phyloP scores from a whole-genome alignment of 2,888 invertebrate genomes.

The Mesochorus sp. region DNA sequence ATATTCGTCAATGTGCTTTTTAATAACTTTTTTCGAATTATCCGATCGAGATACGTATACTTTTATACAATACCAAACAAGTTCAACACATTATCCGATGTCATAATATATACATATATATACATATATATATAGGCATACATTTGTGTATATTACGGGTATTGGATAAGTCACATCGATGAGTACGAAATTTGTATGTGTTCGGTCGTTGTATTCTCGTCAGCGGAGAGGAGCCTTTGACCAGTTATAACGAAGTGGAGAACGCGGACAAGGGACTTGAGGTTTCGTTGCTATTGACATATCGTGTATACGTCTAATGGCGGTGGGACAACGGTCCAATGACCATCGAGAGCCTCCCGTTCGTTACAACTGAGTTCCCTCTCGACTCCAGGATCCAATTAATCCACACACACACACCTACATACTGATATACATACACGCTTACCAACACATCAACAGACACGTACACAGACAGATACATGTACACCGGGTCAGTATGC shows the following conservation, averaged over 20 bases:
- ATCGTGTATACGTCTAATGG: conserved; percentile 33
- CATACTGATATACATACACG: not conserved
- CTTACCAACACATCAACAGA: not conserved
- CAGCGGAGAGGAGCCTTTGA: conserved; percentile 30
- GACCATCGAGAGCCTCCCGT: conserved; percentile 28
- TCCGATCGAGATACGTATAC: conserved; percentile 68
- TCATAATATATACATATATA: too few relatives aligned
- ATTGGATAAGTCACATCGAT: conserved; percentile 7
- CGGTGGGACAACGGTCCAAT: conserved; percentile 25
- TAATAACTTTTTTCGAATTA: conserved; percentile 43
- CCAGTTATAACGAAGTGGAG: conserved; percentile 29
- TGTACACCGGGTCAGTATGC: conserved; percentile 20
- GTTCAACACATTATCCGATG: conserved; percentile 70
- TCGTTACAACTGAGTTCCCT: conserved; percentile 19
- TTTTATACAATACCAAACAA: conserved; percentile 62
- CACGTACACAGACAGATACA: not conserved
- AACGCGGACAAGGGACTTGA: conserved; percentile 17
- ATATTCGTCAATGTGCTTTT: not conserved
- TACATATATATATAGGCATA: too few relatives aligned
- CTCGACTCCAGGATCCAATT: not conserved
- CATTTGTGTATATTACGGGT: conserved; percentile 19
- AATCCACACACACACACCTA: not conserved
- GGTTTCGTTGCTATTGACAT: conserved; percentile 38
- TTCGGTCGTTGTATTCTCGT: conserved; percentile 4
- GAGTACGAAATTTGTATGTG: not conserved